Percentiles rank a stretch among this genome's conserved stretches.
phyloP scores from a whole-genome alignment of 2,888 invertebrate species.

The Seira musarum region DNA sequence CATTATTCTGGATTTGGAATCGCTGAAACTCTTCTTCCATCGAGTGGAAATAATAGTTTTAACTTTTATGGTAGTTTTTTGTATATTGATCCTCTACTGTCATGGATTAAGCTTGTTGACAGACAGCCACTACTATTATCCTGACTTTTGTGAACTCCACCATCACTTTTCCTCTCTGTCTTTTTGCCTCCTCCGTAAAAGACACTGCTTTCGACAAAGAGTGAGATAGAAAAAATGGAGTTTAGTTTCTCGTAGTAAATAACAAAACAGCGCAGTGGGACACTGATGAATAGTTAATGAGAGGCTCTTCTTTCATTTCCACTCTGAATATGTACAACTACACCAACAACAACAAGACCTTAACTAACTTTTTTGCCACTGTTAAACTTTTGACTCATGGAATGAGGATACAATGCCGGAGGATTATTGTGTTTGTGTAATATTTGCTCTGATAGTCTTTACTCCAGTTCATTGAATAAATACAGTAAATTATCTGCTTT shows the following conservation, averaged over 20 bases:
- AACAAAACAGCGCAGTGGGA: slow-evolving; percentile 47
- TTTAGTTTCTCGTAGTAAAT: slow-evolving; percentile 18
- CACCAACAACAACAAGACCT: too few relatives aligned
- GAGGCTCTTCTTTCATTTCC: slow-evolving; percentile 31
- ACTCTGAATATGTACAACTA: background rate
- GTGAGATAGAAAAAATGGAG: background rate
- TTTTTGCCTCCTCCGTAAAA: slow-evolving; percentile 7
- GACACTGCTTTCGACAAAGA: background rate
- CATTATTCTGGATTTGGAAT: background rate
- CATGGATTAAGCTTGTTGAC: slow-evolving; percentile 36
- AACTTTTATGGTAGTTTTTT: background rate
- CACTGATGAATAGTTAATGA: slow-evolving; percentile 51
- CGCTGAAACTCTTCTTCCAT: background rate
- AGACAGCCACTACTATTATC: background rate
- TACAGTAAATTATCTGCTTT: slow-evolving; percentile 34
- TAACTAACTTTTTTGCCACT: slow-evolving; percentile 4
- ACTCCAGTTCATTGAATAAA: slow-evolving; percentile 36
- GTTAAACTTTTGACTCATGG: background rate
- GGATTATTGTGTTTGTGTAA: background rate
- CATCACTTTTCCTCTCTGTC: background rate
- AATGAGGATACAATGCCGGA: background rate
- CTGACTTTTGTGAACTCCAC: slow-evolving; percentile 22
- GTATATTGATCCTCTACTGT: slow-evolving; percentile 42
- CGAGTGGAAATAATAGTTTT: background rate
- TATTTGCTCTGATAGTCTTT: background rate